These are phyloP conservation scores for Papilio polytes DNA, from an alignment of 1,140 invertebrate genomes.

Conservation along the genomic window DNA sequence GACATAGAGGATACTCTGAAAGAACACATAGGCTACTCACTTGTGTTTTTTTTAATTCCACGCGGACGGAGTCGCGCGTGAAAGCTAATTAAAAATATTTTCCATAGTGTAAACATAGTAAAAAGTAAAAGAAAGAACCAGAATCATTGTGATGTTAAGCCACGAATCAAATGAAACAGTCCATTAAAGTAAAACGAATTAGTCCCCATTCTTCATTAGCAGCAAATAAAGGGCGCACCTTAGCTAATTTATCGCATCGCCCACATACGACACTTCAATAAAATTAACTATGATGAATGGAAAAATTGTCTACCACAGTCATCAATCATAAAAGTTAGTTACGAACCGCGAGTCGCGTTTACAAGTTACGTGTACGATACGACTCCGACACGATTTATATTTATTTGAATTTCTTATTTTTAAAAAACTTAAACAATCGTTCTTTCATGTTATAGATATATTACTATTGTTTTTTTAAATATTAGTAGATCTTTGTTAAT, in stretches of 20 bases:
- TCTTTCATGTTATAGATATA: no score
- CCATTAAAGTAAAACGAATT: conserved; percentile 63
- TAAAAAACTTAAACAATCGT: no score
- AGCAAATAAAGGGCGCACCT: conserved; percentile 54
- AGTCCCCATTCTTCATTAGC: conserved; percentile 58
- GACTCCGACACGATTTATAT: conserved; percentile 24
- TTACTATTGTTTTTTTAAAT: no score
- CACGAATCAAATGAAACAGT: conserved; percentile 41
- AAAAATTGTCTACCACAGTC: conserved; percentile 70
- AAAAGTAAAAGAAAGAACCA: background rate
- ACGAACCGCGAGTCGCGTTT: conserved; percentile 42
- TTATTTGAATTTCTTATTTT: background rate
- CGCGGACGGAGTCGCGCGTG: no score
- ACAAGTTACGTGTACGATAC: conserved; percentile 38
- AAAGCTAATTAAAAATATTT: no score
- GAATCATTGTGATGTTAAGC: background rate
- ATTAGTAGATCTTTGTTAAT: no score
- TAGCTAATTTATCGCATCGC: conserved; percentile 63
- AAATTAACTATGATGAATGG: conserved; percentile 81
- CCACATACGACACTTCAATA: conserved; percentile 75
- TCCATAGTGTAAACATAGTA: background rate
- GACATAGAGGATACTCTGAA: no score
- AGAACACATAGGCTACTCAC: no score
- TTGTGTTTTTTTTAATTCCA: no score
- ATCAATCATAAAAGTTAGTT: conserved; percentile 75